phyloP scores from a whole-genome alignment of 2,888 invertebrate species.

The Ethmia dodecea region DNA sequence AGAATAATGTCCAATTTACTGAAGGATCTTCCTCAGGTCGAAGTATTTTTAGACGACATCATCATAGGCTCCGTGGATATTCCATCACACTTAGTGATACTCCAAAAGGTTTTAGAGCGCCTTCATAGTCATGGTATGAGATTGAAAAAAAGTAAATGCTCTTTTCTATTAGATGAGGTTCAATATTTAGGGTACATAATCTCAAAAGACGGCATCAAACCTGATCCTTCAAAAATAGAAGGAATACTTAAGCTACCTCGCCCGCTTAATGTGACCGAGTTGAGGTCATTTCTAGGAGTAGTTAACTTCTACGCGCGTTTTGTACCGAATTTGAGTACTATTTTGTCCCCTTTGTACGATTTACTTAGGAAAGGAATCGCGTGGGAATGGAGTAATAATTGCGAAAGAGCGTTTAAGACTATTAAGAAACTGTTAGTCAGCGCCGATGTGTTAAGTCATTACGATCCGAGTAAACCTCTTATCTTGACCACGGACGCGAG shows the following conservation, averaged over 20 bases:
- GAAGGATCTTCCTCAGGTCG: no score
- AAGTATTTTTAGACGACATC: no score
- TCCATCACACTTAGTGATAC: no score
- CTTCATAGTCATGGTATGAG: no score
- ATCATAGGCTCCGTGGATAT: no score
- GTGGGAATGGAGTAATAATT: not conserved
- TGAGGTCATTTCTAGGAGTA: not conserved
- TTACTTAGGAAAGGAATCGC: not conserved
- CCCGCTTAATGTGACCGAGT: not conserved
- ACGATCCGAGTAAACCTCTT: not conserved
- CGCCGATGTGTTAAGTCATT: not conserved
- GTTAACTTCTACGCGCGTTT: not conserved
- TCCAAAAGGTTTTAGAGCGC: no score
- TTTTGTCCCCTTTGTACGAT: not conserved
- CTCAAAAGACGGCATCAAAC: not conserved
- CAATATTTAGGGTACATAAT: not conserved
- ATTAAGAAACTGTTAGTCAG: not conserved
- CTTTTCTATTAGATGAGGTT: slow-evolving; percentile 1
- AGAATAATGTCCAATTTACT: no score
- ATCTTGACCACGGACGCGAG: not conserved
- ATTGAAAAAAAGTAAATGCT: slow-evolving; percentile 6
- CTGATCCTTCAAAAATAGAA: not conserved
- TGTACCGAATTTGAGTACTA: not conserved
- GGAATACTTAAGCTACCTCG: not conserved
- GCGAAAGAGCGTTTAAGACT: not conserved